phyloP scores from a whole-genome alignment of 1,140 invertebrate species.

The Hyposmocoma kahamanoa region DNA sequence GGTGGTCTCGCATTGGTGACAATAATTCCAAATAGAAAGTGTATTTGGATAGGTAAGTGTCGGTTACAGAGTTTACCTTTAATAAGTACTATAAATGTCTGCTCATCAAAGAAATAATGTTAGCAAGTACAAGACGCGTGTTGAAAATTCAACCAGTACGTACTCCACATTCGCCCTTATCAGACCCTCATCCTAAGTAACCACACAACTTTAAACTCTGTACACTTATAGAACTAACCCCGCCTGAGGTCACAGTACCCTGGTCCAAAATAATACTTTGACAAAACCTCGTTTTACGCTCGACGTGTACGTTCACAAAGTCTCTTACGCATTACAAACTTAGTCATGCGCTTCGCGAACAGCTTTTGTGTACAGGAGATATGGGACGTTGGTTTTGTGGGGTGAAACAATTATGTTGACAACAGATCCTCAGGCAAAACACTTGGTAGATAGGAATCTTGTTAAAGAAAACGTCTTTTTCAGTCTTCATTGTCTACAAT shows the following conservation, averaged over 20 bases:
- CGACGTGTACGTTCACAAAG: slow-evolving; percentile 8
- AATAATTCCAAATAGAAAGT: too few relatives aligned
- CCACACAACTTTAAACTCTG: too few relatives aligned
- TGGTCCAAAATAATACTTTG: slow-evolving; percentile 8
- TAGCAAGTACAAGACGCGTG: too few relatives aligned
- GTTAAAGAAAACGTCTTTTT: slow-evolving; percentile 13
- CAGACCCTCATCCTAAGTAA: too few relatives aligned
- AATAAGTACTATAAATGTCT: too few relatives aligned
- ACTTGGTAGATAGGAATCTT: slow-evolving; percentile 10
- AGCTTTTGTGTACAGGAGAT: not conserved
- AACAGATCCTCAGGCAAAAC: slow-evolving; percentile 9
- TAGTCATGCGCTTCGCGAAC: not conserved
- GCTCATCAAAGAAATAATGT: too few relatives aligned
- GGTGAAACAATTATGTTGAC: not conserved
- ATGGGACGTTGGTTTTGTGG: not conserved
- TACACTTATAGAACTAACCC: too few relatives aligned
- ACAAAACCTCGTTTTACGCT: slow-evolving; percentile 10
- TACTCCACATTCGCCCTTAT: too few relatives aligned
- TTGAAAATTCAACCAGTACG: too few relatives aligned
- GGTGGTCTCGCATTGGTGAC: too few relatives aligned
- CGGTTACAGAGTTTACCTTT: too few relatives aligned
- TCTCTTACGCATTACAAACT: slow-evolving; percentile 3
- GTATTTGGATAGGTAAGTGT: too few relatives aligned
- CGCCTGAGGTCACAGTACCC: not conserved
- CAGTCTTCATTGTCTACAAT: slow-evolving; percentile 15